Base-by-base conservation (phyloP, 2,888 invertebrate genomes). In the Macroteleia sp. region DNA sequence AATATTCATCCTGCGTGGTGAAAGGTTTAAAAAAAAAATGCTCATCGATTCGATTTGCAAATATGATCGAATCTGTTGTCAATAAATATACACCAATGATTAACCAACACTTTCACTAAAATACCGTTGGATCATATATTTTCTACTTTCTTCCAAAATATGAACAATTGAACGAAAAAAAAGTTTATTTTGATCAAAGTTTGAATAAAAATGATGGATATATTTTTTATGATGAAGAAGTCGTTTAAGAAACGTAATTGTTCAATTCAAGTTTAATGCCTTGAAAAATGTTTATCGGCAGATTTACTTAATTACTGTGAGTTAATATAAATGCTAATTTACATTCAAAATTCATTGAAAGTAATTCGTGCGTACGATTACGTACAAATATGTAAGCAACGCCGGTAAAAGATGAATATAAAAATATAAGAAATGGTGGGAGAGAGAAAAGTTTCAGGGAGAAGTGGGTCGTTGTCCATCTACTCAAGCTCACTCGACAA, bases 381-480 rank as follows among this genome's bases (percentile, higher is more conserved):
- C 61, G 69, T 44, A 16, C 56, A 41, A 52, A 19, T 17, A 42
- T 42, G 17, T 17, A 25, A 41, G 48, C 61, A n/a, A 34, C 22
- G 41, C 34, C 48, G 39, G 30, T 32, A 28, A 59, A 59, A 50
- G 54, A 73, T 52, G 67, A 67, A 41, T 25, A 44, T 73, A 69
- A 69, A 73, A 64, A 62, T 69, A 44, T 41, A 36, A 41, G 41
- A 28, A 36, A 14, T 36, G 83, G 82, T 82, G 85, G 85, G 87
- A 84, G 73, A 71, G 86, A 84, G 73, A 73, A 80, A 83, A 82
- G 84, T 88, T 85, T 85, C 83, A 57, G 77, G 82, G 82, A 86
- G 88, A 91, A 90, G 91, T 90, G 90, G 91, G 91, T 90, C 91
- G 90, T 87, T 89, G 86, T 87, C 88, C 88, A 86, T 86, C 86